Percentiles rank a stretch among this genome's conserved stretches.
These are phyloP conservation scores for Fistularia tabacaria DNA, from an alignment of 2,797 vertebrate species.

Conservation along the genomic window DNA sequence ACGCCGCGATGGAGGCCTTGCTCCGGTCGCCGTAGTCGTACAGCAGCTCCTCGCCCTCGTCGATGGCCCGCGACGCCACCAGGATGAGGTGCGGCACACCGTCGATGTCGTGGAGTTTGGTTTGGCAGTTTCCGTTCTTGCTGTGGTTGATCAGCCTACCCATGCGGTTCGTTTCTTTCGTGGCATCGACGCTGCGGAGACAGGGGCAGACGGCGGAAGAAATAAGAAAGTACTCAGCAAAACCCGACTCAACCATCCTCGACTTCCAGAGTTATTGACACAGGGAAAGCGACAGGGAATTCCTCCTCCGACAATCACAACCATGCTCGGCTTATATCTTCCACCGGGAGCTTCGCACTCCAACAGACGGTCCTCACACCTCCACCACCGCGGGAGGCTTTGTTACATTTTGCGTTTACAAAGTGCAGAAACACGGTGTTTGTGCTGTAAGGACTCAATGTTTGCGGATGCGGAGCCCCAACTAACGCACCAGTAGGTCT, in stretches of 20 bases:
- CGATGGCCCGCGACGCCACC: slow-evolving; percentile 88
- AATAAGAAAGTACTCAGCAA: not conserved
- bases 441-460: too few species aligned
- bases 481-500: slow-evolving; percentile 89
- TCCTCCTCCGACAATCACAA: too few species aligned
- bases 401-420: too few species aligned
- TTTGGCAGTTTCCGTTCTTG: slow-evolving; percentile 95
- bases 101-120: slow-evolving; percentile 91
- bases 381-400: too few species aligned
- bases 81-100: slow-evolving; percentile 94
- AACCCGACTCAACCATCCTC: not conserved
- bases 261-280: too few species aligned
- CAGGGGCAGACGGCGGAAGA: too few species aligned
- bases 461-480: too few species aligned
- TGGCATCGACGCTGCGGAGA: slow-evolving; percentile 86
- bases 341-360: too few species aligned
- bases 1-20: slow-evolving; percentile 88
- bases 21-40: slow-evolving; percentile 97
- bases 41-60: slow-evolving; percentile 89
- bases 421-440: too few species aligned
- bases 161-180: slow-evolving; percentile 84
- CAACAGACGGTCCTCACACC: too few species aligned
- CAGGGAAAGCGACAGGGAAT: too few species aligned
- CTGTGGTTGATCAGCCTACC: slow-evolving; percentile 96
- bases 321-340: too few species aligned